A percentile compares a stretch with the other conserved stretches of the same genome.
phyloP scores from a whole-genome alignment of 2,113 vertebrate genomes.

The Thymallus thymallus region DNA sequence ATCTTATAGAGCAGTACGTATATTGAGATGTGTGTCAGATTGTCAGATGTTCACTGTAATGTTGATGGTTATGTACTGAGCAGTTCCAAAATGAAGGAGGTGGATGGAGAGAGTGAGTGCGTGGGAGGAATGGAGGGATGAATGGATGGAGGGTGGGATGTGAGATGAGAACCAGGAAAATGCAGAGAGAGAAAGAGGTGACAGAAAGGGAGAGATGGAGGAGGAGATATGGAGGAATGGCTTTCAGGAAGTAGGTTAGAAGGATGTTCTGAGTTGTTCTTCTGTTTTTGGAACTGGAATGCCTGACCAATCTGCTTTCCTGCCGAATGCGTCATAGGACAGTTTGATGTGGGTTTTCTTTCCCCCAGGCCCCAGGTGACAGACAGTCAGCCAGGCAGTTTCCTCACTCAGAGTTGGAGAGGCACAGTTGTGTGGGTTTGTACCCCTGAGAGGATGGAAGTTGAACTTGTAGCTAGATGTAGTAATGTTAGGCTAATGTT shows the following conservation, averaged over 20 bases:
- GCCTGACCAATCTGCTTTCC: constrained; percentile 26
- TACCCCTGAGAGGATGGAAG: too few species aligned
- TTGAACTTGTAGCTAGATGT: too few species aligned
- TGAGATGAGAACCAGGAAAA: constrained; percentile 2
- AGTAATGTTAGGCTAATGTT: too few species aligned
- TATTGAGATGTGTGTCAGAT: constrained; percentile 17
- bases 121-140: constrained; percentile 4
- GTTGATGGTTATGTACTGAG: constrained; percentile 1
- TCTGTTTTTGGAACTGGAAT: constrained; percentile 28
- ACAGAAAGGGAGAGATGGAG: background rate
- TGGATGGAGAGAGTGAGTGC: background rate
- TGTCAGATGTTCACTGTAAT: background rate
- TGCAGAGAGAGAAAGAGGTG: constrained; percentile 1
- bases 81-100: background rate
- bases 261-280: constrained; percentile 22
- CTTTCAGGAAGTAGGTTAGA: constrained; percentile 32
- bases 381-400: too few species aligned
- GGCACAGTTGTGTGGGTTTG: too few species aligned
- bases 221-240: too few species aligned
- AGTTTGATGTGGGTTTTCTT: constrained; percentile 34
- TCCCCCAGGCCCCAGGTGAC: constrained; percentile 11
- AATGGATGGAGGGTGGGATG: constrained; percentile 20
- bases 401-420: too few species aligned
- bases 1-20: background rate
- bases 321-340: constrained; percentile 27